These are phyloP conservation scores for Pollenia angustigena DNA, from an alignment of 2,888 invertebrate species.

Conservation along the genomic window DNA sequence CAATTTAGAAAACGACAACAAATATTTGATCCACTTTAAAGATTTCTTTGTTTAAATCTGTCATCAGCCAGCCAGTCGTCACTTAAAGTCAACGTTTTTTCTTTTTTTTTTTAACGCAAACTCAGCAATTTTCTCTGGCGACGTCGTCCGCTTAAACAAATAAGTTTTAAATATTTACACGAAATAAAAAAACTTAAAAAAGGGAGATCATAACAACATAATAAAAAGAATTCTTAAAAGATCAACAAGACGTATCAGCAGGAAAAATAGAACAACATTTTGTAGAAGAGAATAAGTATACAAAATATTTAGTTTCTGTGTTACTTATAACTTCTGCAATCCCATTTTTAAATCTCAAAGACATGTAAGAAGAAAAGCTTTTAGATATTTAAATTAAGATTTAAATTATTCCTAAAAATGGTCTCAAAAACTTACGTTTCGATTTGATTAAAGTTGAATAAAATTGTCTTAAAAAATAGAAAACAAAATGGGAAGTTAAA, in stretches of 20 bases:
- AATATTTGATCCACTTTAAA: conserved; percentile 73
- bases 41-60: conserved; percentile 63
- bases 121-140: not conserved
- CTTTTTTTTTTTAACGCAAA: not conserved
- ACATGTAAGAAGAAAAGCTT: conserved; percentile 28
- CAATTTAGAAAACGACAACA: conserved; percentile 71
- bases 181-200: not conserved
- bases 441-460: too few species aligned
- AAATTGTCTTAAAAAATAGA: too few species aligned
- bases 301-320: not conserved
- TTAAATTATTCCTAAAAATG: not conserved
- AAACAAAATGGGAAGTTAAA: too few species aligned
- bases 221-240: not conserved
- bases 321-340: conserved; percentile 28
- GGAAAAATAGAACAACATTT: not conserved
- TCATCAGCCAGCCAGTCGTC: conserved; percentile 1
- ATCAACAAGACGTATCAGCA: not conserved
- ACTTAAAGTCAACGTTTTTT: conserved; percentile 18
- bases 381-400: not conserved
- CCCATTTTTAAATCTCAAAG: not conserved
- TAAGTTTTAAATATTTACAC: not conserved
- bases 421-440: too few species aligned
- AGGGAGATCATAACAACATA: not conserved
- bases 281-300: conserved; percentile 1
- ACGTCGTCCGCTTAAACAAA: not conserved